Conservation (phyloP, 1,140 invertebrate genomes). For the Scaptomyza montana region DNA sequence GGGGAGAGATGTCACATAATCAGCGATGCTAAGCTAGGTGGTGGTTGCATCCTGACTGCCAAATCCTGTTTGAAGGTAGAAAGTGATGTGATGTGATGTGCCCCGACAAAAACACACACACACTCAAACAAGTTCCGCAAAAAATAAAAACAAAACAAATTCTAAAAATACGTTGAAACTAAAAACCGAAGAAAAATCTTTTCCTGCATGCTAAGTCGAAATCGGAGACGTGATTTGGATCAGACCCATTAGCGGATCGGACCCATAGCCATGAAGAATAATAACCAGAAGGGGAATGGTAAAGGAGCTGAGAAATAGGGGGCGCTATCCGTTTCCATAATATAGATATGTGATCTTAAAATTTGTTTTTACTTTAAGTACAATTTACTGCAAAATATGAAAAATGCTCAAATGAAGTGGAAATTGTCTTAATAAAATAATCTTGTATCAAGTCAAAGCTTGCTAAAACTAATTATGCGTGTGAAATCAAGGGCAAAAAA, state of each 20-base stretch:
- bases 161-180: conserved; percentile 43
- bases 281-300: conserved; percentile 14
- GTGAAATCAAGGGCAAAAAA: no score
- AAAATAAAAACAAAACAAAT: conserved; percentile 19
- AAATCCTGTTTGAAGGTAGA: conserved; percentile 77
- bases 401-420: no score
- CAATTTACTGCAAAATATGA: no score
- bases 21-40: conserved; percentile 16
- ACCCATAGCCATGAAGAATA: conserved; percentile 54
- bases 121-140: conserved; percentile 54
- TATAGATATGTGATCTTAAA: no score
- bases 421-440: no score
- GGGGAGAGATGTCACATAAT: conserved; percentile 70
- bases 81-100: conserved; percentile 62
- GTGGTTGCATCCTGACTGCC: conserved; percentile 59
- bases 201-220: neutral
- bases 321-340: no score
- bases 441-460: no score
- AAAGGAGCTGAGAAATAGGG: no score
- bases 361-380: no score
- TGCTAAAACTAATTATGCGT: no score
- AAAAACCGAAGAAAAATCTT: conserved; percentile 9
- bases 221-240: conserved; percentile 59
- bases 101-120: conserved; percentile 39
- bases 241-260: conserved; percentile 4